Evolutionary conservation across 2,797 vertebrate genomes (phyloP).

Genomic region (Ciconia nigra): DNA sequence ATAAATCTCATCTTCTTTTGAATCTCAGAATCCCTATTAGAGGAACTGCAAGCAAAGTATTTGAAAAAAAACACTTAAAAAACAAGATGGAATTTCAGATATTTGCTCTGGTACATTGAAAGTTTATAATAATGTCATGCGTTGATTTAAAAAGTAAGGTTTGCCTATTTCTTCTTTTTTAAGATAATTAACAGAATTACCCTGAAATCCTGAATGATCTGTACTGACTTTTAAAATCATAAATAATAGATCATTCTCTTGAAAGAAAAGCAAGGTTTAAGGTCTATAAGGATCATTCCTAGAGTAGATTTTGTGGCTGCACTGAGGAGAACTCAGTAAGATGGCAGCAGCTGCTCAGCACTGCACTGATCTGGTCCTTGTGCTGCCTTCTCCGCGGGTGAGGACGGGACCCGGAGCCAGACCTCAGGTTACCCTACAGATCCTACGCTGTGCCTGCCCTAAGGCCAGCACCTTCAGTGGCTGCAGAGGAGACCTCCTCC

Average conservation of each 20-base stretch:
- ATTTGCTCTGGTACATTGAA: background rate
- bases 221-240: background rate
- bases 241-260: background rate
- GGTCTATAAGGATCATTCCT: background rate
- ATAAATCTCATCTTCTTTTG: background rate
- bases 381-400: accelerated
- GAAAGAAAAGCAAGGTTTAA: background rate
- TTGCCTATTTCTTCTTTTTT: background rate
- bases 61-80: background rate
- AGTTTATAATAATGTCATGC: background rate
- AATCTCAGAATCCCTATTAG: background rate
- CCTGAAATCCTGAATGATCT: background rate
- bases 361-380: accelerated
- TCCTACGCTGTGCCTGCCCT: background rate
- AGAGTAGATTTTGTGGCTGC: background rate
- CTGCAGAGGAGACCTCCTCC: background rate
- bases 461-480: background rate
- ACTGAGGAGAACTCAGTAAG: background rate
- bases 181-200: background rate
- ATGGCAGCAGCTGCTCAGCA: background rate
- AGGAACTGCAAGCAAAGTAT: background rate
- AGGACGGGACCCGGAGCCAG: background rate
- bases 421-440: background rate
- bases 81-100: background rate
- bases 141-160: background rate